Evolutionary conservation across 2,888 invertebrate species (phyloP).

Genomic region (Hedychridium roseum): DNA sequence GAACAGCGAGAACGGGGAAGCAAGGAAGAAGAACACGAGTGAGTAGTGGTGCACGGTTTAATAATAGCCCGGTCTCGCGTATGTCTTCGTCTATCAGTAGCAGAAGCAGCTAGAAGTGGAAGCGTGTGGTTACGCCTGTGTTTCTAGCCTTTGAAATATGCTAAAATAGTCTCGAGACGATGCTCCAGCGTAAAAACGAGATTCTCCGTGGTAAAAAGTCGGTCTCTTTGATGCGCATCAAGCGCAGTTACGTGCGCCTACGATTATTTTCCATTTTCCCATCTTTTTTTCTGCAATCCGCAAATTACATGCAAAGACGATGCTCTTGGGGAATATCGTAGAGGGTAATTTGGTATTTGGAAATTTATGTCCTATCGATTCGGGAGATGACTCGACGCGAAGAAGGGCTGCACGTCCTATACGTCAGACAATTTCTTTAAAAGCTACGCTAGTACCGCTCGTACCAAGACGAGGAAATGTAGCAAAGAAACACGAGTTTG

Average conservation of each 20-base stretch:
- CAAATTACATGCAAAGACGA: no score
- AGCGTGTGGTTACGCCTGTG: conserved; percentile 34
- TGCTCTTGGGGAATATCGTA: no score
- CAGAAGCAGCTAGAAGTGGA: no score
- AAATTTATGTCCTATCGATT: no score
- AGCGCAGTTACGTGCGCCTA: no score
- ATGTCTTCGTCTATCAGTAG: conserved; percentile 29
- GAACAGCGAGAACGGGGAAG: background rate
- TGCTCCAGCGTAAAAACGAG: conserved; percentile 43
- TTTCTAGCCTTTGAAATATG: conserved; percentile 45
- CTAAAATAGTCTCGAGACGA: conserved; percentile 42
- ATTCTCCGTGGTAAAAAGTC: conserved; percentile 39
- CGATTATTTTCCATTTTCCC: background rate
- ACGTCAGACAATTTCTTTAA: conserved; percentile 39
- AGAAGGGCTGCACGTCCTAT: conserved; percentile 8
- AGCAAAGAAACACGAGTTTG: no score
- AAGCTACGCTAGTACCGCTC: conserved; percentile 29
- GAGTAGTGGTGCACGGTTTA: conserved; percentile 25
- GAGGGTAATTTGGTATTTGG: no score
- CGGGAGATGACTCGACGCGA: no score
- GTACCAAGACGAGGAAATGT: no score
- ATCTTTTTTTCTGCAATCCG: no score
- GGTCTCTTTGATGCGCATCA: conserved; percentile 1
- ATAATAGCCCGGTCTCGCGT: conserved; percentile 35
- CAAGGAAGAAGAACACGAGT: no score